Evolutionary conservation across 2,888 invertebrate species (phyloP), one percentile per base, ranked within the genome.

Genomic region (Calliopum simillimum): DNA sequence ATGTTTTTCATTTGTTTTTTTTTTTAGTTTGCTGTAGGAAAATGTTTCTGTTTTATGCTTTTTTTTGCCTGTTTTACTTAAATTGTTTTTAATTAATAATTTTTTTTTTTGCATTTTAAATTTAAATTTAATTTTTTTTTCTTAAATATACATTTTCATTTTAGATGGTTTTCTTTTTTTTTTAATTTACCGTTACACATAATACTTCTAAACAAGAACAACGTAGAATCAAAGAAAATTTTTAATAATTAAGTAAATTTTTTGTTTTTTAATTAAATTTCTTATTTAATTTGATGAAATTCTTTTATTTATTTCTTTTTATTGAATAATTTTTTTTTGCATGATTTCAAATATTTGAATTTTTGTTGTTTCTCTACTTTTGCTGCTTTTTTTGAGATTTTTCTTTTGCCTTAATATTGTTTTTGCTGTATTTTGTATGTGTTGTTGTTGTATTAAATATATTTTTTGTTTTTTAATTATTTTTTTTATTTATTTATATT

Each of bases 141-240:
- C 25, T 63, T 71, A 69, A 64, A 67, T 21, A 67, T 70, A 70
- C 72, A 64, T 65, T 62, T 73, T 67, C 66, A 67, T 62, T 72
- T 71, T 72, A 67, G 69, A 71, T 70, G 69, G 72, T 72, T 73
- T 72, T 73, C 72, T 70, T 71, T 66, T 68, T 63, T 70, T 69
- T 61, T 64, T 63, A 43, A 58, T 65, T 58, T 59, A 67, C 25
- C 59, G 49, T 59, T 67, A 67, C 67, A 67, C 59, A 49, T 47
- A 59, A 59, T 67, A 67, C 44, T 76, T 78, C 79, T 79, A 80
- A 82, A 82, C 81, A 81, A 82, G 81, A 82, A 82, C 81, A 82
- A 81, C 78, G 77, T 78, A 79, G 77, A 78, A 78, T 75, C 76
- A 79, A 80, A 77, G 79, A 78, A 79, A 78, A 78, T 70, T 76